Percentiles rank a stretch among this genome's conserved stretches.
Evolutionary conservation across 1,140 invertebrate species (phyloP).

Genomic region (Drepana arcuata): DNA sequence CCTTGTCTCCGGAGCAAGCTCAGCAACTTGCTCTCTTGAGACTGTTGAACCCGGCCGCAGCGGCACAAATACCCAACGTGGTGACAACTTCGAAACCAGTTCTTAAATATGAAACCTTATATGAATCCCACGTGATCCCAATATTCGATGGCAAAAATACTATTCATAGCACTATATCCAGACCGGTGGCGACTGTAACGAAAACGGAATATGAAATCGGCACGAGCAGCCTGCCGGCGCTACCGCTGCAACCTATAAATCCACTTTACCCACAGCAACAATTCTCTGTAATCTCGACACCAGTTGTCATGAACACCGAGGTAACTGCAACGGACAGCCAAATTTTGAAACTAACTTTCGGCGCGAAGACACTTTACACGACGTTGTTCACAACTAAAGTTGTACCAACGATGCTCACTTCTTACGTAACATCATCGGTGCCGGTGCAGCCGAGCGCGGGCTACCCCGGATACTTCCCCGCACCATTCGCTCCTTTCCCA

Average conservation of each 20-base stretch:
- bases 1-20: conserved; percentile 79
- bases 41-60: conserved; percentile 79
- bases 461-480: conserved; percentile 82
- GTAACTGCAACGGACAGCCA: conserved; percentile 87
- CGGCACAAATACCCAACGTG: conserved; percentile 75
- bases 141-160: conserved; percentile 82
- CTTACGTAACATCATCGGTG: conserved; percentile 84
- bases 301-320: conserved; percentile 83
- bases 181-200: conserved; percentile 82
- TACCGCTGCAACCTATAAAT: conserved; percentile 66
- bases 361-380: conserved; percentile 89
- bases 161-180: conserved; percentile 82
- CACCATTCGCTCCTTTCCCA: conserved; percentile 81
- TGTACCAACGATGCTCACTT: conserved; percentile 86
- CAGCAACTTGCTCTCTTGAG: conserved; percentile 82
- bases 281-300: conserved; percentile 85
- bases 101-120: conserved; percentile 82
- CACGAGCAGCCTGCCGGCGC: conserved; percentile 78
- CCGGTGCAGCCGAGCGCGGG: conserved; percentile 77
- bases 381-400: conserved; percentile 89
- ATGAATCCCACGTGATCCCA: conserved; percentile 86
- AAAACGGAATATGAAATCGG: conserved; percentile 83
- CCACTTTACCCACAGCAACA: conserved; percentile 76
- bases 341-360: conserved; percentile 88
- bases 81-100: conserved; percentile 85